These are phyloP conservation scores for Drosophila formosana DNA, from an alignment of 2,888 invertebrate species.

Conservation along the genomic window DNA sequence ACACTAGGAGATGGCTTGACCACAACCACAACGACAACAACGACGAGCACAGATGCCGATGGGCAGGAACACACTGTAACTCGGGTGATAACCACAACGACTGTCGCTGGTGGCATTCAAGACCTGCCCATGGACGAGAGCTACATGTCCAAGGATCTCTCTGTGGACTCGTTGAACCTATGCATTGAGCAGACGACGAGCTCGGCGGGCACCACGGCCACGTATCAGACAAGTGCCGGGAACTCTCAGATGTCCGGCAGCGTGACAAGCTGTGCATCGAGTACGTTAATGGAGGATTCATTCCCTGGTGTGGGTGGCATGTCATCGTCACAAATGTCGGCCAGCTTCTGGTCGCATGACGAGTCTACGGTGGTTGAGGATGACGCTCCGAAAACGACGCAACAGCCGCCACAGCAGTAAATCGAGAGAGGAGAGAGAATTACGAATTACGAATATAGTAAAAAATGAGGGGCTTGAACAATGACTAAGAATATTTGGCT, in stretches of 20 bases:
- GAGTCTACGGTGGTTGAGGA: constrained; percentile 80
- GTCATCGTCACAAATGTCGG: constrained; percentile 74
- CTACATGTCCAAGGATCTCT: constrained; percentile 82
- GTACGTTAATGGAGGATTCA: constrained; percentile 91
- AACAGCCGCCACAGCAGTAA: constrained; percentile 35
- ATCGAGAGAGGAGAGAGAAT: constrained; percentile 36
- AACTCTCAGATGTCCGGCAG: constrained; percentile 95
- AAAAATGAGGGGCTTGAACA: constrained; percentile 60
- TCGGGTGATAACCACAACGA: constrained; percentile 71
- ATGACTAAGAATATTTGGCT: constrained; percentile 70
- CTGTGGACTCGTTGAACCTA: constrained; percentile 84
- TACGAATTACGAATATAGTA: constrained; percentile 6
- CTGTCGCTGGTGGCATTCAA: constrained; percentile 56
- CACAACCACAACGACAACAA: constrained; percentile 81
- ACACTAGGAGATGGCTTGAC: constrained; percentile 73
- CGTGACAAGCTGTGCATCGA: constrained; percentile 93
- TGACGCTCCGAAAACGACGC: constrained; percentile 49
- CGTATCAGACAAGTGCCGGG: constrained; percentile 93
- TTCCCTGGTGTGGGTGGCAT: constrained; percentile 73
- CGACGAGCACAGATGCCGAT: constrained; percentile 81
- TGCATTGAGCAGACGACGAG: constrained; percentile 90
- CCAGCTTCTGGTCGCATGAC: constrained; percentile 81
- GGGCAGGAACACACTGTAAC: constrained; percentile 77
- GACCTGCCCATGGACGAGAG: constrained; percentile 60
- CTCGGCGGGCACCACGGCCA: constrained; percentile 93